A percentile compares a stretch with the other conserved stretches of the same genome.
Evolutionary conservation across 2,797 vertebrate genomes (phyloP).

Genomic region (Gambelia wislizenii): DNA sequence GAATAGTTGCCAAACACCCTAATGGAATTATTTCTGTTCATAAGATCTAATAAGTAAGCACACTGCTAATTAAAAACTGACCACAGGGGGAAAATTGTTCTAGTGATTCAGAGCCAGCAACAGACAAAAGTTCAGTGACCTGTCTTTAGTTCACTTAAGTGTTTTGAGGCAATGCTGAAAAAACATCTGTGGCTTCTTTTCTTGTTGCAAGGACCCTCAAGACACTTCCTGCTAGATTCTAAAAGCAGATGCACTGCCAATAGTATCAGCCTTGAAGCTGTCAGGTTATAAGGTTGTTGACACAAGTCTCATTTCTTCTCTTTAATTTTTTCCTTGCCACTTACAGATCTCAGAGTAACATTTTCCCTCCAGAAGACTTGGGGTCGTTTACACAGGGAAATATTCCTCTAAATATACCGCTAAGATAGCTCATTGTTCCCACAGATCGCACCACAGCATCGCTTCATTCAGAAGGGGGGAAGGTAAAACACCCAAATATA

Average conservation of each 20-base stretch:
- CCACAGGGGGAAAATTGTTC: conserved; percentile 57
- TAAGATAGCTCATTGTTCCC: too few relatives aligned
- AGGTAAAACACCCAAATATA: too few relatives aligned
- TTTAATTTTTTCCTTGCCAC: conserved; percentile 51
- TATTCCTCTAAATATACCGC: too few relatives aligned
- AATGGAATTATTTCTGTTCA: conserved; percentile 60
- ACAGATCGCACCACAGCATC: too few relatives aligned
- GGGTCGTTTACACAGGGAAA: too few relatives aligned
- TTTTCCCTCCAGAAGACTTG: conserved; percentile 56
- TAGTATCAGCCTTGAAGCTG: conserved; percentile 52
- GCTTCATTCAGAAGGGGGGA: too few relatives aligned
- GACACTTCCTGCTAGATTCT: conserved; percentile 39
- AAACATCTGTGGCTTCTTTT: not conserved
- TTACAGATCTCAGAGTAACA: conserved; percentile 67
- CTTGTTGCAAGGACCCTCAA: not conserved
- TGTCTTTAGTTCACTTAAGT: not conserved
- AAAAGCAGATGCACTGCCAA: conserved; percentile 52
- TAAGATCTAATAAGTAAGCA: conserved; percentile 62
- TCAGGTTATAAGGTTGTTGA: conserved; percentile 26
- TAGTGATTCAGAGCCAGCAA: conserved; percentile 60
- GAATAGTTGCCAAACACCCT: conserved; percentile 37
- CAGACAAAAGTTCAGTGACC: conserved; percentile 44
- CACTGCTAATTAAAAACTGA: conserved; percentile 27
- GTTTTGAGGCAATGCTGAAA: not conserved
- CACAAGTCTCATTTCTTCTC: conserved; percentile 46